These are phyloP conservation scores for Portunus trituberculatus DNA, from an alignment of 1,140 invertebrate genomes.

Conservation along the genomic window DNA sequence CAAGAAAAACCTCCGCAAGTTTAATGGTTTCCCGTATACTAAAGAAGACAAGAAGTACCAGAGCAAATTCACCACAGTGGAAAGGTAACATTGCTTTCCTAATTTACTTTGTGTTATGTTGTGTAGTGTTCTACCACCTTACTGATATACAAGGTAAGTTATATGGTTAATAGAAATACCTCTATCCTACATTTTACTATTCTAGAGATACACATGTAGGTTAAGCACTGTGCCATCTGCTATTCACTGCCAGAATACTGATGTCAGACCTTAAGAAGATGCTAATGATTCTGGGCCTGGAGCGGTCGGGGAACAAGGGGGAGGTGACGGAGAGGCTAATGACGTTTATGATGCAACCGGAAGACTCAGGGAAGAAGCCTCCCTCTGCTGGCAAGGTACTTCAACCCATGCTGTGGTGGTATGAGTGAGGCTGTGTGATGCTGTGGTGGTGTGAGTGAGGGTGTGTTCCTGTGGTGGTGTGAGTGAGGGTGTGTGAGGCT, in stretches of 20 bases:
- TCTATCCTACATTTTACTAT: too few species aligned
- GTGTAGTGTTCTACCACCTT: neutral
- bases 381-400: constrained; percentile 31
- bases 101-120: neutral
- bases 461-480: neutral
- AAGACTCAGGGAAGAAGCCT: constrained; percentile 39
- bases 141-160: neutral
- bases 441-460: neutral
- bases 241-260: neutral
- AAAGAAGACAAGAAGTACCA: constrained; percentile 80
- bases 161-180: too few species aligned
- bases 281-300: constrained; percentile 60
- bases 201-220: too few species aligned
- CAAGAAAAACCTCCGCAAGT: constrained; percentile 81
- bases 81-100: constrained; percentile 79
- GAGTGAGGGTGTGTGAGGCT: too few species aligned
- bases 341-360: constrained; percentile 59
- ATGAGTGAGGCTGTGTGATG: neutral
- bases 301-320: constrained; percentile 41
- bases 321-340: constrained; percentile 57
- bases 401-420: neutral
- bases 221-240: neutral
- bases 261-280: constrained; percentile 65
- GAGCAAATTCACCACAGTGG: constrained; percentile 78
- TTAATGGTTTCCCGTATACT: constrained; percentile 81